These are phyloP conservation scores for Scylla paramamosain DNA, from an alignment of 1,140 invertebrate species.

Conservation along the genomic window DNA sequence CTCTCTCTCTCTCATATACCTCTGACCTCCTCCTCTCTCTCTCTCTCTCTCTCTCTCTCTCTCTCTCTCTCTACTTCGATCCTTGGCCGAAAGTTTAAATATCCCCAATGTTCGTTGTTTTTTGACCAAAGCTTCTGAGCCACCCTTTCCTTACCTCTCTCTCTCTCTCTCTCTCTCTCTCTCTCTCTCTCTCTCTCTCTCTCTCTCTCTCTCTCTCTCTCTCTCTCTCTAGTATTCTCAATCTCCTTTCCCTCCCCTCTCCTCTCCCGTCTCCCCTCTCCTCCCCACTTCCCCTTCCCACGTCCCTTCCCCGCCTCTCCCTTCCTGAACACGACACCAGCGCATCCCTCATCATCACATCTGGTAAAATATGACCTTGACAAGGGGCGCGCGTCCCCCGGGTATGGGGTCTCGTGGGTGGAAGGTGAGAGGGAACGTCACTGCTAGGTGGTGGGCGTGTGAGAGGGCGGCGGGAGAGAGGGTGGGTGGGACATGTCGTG, in stretches of 20 bases:
- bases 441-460: neutral
- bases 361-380: constrained; percentile 1
- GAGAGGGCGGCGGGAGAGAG: neutral
- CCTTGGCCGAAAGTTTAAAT: neutral
- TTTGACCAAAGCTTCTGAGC: neutral
- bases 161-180: neutral
- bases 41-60: neutral
- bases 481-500: neutral
- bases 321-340: neutral
- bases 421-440: neutral
- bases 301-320: neutral
- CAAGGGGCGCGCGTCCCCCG: neutral
- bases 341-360: neutral
- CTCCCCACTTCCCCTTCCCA: neutral
- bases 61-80: neutral
- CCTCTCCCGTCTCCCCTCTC: neutral
- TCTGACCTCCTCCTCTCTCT: neutral
- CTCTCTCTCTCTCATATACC: neutral
- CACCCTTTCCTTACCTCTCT: neutral
- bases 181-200: neutral
- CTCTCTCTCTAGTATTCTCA: neutral
- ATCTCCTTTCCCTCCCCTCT: too few relatives aligned
- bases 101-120: neutral
- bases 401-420: neutral
- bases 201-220: constrained; percentile 40